These are phyloP conservation scores for Nemotelus nigrinus DNA, from an alignment of 2,888 invertebrate species.

Conservation along the genomic window DNA sequence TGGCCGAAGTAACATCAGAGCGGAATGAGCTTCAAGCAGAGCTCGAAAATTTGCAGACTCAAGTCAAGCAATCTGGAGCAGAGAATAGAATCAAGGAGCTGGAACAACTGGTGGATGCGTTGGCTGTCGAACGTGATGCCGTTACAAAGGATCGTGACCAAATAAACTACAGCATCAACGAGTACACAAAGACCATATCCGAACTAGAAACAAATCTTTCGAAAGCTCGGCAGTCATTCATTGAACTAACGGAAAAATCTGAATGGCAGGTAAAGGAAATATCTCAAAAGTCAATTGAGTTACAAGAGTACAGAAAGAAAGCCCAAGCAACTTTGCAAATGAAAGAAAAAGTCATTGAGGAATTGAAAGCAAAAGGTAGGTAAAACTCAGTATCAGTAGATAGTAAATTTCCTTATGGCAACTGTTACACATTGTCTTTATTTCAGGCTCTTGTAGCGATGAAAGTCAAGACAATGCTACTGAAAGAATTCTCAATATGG, in stretches of 20 bases:
- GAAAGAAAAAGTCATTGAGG: constrained; percentile 78
- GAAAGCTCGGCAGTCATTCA: constrained; percentile 65
- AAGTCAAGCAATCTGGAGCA: constrained; percentile 56
- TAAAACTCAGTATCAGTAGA: not conserved
- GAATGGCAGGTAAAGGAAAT: constrained; percentile 66
- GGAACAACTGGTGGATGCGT: constrained; percentile 54
- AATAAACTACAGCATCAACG: constrained; percentile 54
- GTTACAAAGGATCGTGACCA: constrained; percentile 55
- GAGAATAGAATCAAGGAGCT: constrained; percentile 56
- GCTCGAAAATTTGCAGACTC: constrained; percentile 55
- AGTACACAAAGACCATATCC: constrained; percentile 61
- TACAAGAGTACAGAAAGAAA: constrained; percentile 81
- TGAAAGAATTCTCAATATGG: constrained; percentile 66
- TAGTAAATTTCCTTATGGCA: not conserved
- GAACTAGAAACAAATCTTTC: constrained; percentile 62
- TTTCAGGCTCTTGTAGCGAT: not conserved
- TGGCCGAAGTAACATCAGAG: constrained; percentile 59
- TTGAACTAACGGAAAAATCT: constrained; percentile 66
- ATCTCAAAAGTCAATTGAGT: constrained; percentile 67
- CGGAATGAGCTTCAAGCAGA: constrained; percentile 59
- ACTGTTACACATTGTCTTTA: not conserved
- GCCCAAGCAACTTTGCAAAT: constrained; percentile 80
- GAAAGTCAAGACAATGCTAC: constrained; percentile 56
- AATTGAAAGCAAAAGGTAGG: constrained; percentile 64
- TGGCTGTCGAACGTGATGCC: constrained; percentile 58